A percentile compares a stretch with the other conserved stretches of the same genome.
These are phyloP conservation scores for Bruchidius siliquastri DNA, from an alignment of 2,888 invertebrate genomes.

Conservation along the genomic window DNA sequence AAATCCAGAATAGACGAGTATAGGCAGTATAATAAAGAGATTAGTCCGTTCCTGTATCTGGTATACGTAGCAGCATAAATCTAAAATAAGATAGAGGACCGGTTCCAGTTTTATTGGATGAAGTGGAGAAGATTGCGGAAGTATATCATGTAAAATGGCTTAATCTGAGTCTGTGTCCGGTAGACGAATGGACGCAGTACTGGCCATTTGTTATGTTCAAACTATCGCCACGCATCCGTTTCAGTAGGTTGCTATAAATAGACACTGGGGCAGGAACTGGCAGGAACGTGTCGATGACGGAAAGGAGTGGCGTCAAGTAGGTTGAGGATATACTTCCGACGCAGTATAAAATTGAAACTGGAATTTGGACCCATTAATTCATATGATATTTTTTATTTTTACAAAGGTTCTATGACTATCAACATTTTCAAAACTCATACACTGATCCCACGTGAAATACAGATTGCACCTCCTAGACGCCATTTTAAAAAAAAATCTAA, in stretches of 20 bases:
- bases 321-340: no score
- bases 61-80: background rate
- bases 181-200: background rate
- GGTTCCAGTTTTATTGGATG: background rate
- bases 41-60: background rate
- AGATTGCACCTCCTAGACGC: no score
- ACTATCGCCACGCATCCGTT: background rate
- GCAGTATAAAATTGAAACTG: no score
- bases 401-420: no score
- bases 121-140: background rate
- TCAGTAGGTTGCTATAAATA: background rate
- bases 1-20: no score
- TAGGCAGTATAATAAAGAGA: no score
- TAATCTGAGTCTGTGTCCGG: background rate
- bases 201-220: background rate
- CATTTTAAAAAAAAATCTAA: no score
- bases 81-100: background rate
- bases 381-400: no score
- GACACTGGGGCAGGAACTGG: background rate
- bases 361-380: no score
- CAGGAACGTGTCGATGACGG: background rate
- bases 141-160: background rate
- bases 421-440: no score
- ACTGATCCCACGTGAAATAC: no score
- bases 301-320: background rate